Base-by-base conservation (phyloP, 2,888 invertebrate species). In the Isoperla grammatica region DNA sequence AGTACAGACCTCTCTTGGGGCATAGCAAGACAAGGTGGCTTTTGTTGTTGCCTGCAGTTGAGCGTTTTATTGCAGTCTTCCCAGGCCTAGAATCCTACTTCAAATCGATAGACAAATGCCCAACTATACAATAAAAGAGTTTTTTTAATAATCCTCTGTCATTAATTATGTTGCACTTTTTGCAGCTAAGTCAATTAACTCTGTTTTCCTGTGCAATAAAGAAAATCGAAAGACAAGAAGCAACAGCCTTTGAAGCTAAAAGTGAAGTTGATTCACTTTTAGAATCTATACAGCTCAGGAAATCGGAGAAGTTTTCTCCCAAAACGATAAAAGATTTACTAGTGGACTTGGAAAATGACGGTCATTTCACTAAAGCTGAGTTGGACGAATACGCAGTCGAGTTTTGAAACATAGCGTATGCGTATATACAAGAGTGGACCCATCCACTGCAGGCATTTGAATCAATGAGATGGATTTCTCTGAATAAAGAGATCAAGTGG, bases 21-120 rank as follows among this genome's bases (percentile, higher is more conserved):
- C 64, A 69, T 59, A 65, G 65, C 46, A 68, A 67, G 53, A 69
- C 67, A 19, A 62, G 66, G 60, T 70, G 66, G 65, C 67, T 69
- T 39, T 63, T 66, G 43, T 56, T 71, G 59, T 54, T 67, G 56
- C 68, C 70, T 23, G 67, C 68, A 20, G 54, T 71, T n/a, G 67
- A 70, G 58, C 63, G 68, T 62, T 59, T 72, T 49, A 61, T 70
- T 29, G 43, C 68, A 61, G 62, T 71, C 60, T 69, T 65, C 64
- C 55, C 56, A 29, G 62, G 63, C 46, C 56, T 69, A 23, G 66
- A 67, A 61, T 63, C 65, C 2, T 69, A 68, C 59, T 70, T 70
- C 57, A 57, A 67, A 39, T 63, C 65, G n/a, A 56, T 62, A 56
- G 66, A 67, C 55, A 69, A 67, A 56, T 65, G 66, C 63, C 67